These are phyloP conservation scores for Dicrurus megarhynchus DNA, from an alignment of 2,113 vertebrate species.

Conservation along the genomic window DNA sequence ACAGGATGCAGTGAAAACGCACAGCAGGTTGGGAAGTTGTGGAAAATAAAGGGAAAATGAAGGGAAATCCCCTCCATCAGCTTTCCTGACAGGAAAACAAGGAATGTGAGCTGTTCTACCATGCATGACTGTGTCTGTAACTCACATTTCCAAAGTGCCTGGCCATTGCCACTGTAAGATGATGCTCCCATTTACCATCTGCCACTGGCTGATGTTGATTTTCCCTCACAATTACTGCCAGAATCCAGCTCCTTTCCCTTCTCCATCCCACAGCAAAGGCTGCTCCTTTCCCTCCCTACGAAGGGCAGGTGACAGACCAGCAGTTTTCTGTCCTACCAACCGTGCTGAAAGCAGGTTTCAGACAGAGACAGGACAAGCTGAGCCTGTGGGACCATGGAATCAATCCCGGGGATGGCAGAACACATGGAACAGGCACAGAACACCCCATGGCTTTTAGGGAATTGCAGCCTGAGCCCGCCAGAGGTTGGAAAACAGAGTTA, in stretches of 20 bases:
- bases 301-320: not conserved
- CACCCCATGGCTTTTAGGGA: not conserved
- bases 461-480: not conserved
- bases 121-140: accelerated
- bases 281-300: not conserved
- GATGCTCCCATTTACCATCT: not conserved
- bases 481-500: not conserved
- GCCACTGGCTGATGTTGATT: not conserved
- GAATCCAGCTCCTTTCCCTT: not conserved
- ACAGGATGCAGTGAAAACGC: accelerated
- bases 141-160: not conserved
- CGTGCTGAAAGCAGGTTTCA: not conserved
- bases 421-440: not conserved
- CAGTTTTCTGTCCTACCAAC: not conserved
- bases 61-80: not conserved
- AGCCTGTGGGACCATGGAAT: not conserved
- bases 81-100: not conserved
- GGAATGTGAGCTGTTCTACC: not conserved
- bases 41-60: not conserved
- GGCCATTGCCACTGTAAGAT: not conserved
- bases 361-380: not conserved
- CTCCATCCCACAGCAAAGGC: not conserved
- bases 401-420: not conserved
- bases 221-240: not conserved
- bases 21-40: not conserved